Conservation (phyloP, 2,797 vertebrate species). For the Neopelma chrysocephalum region DNA sequence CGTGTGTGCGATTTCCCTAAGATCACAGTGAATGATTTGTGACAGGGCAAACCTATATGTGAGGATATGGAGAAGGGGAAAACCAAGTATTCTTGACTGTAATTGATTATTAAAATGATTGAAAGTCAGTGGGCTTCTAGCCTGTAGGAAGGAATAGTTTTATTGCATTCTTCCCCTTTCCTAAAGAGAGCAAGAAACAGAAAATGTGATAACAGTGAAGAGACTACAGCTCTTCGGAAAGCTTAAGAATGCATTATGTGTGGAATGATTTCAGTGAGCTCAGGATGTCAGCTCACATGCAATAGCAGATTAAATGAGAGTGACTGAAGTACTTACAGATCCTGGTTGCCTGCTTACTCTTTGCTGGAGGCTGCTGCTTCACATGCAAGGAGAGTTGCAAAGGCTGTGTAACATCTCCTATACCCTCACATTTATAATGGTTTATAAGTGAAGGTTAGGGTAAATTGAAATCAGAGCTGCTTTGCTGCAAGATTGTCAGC, state of each 20-base stretch:
- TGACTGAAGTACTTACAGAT: neutral
- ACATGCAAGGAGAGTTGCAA: neutral
- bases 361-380: neutral
- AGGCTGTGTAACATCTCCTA: neutral
- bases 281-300: neutral
- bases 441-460: neutral
- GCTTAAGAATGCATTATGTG: neutral
- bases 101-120: conserved; percentile 51
- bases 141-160: neutral
- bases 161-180: conserved; percentile 11
- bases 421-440: neutral
- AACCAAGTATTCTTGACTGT: conserved; percentile 26
- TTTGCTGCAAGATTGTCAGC: neutral
- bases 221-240: neutral
- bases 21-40: conserved; percentile 36
- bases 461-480: neutral
- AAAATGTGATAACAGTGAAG: neutral
- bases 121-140: conserved; percentile 20
- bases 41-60: conserved; percentile 5
- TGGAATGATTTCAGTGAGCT: neutral
- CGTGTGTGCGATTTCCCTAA: neutral
- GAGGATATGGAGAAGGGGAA: neutral
- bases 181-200: conserved; percentile 15
- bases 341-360: neutral
- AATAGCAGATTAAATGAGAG: conserved; percentile 9